These are phyloP conservation scores for Bradynema listronoti DNA, from an alignment of 1,140 invertebrate genomes.

Conservation along the genomic window DNA sequence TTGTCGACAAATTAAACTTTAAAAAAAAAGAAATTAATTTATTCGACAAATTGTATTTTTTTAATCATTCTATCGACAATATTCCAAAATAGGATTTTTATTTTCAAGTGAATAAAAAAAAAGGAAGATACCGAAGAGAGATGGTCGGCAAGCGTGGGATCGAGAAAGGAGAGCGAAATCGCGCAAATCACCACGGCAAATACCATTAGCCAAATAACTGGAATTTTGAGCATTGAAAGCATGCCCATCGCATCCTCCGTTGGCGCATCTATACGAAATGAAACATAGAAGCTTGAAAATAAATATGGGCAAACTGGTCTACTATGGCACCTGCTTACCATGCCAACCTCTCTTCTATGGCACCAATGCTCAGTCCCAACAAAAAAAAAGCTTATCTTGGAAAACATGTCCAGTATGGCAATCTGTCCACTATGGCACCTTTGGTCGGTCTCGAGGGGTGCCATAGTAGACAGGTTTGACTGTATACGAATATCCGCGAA, in stretches of 20 bases:
- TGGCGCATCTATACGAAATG: conserved; percentile 63
- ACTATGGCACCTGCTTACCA: no score
- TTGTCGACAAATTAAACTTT: conserved; percentile 67
- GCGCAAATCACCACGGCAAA: conserved; percentile 56
- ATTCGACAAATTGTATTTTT: conserved; percentile 3
- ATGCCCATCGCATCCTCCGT: conserved; percentile 32
- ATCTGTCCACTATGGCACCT: no score
- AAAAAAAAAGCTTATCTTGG: no score
- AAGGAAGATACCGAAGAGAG: conserved; percentile 38
- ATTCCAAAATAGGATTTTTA: not conserved
- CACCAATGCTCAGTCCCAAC: no score
- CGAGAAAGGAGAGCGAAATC: conserved; percentile 54
- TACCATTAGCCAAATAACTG: conserved; percentile 49
- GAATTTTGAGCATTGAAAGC: conserved; percentile 45
- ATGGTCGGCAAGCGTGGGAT: conserved; percentile 53
- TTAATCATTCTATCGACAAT: not conserved
- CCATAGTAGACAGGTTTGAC: no score
- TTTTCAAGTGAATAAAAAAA: not conserved
- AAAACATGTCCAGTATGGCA: no score
- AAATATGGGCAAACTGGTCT: no score
- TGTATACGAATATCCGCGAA: no score
- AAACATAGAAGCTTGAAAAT: no score
- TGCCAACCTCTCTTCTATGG: no score
- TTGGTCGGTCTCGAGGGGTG: no score
- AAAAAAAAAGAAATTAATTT: conserved; percentile 31